phyloP scores from a whole-genome alignment of 1,140 invertebrate genomes.

The Zaprionus taronus region DNA sequence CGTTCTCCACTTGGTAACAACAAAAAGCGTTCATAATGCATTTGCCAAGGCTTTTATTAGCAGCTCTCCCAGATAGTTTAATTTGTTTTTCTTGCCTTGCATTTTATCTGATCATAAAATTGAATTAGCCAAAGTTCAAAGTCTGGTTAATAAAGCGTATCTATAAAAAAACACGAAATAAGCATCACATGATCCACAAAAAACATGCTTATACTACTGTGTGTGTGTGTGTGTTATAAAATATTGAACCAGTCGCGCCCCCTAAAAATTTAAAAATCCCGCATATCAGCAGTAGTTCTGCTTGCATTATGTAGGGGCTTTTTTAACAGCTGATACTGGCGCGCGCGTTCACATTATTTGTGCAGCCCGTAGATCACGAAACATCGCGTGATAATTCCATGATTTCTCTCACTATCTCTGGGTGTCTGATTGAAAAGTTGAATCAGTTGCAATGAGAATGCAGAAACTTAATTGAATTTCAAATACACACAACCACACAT shows the following conservation, averaged over 20 bases:
- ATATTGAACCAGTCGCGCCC: slow-evolving; percentile 52
- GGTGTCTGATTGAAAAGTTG: slow-evolving; percentile 11
- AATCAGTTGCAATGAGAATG: slow-evolving; percentile 9
- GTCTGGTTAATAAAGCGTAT: slow-evolving; percentile 59
- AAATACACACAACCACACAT: not conserved
- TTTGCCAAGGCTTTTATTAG: not conserved
- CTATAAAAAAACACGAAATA: slow-evolving; percentile 13
- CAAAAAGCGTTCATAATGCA: not conserved
- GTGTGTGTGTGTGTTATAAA: not conserved
- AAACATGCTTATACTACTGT: slow-evolving; percentile 28
- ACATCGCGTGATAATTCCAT: slow-evolving; percentile 65
- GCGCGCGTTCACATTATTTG: slow-evolving; percentile 23
- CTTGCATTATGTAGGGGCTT: not conserved
- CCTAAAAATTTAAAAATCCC: slow-evolving; percentile 23
- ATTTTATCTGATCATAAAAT: slow-evolving; percentile 70
- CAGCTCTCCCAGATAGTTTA: not conserved
- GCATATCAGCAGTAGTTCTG: not conserved
- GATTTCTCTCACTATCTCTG: slow-evolving; percentile 44
- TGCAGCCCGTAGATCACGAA: slow-evolving; percentile 28
- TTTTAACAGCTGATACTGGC: slow-evolving; percentile 36
- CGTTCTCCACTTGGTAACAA: not conserved
- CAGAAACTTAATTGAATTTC: slow-evolving; percentile 25
- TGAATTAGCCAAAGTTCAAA: slow-evolving; percentile 53
- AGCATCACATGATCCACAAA: slow-evolving; percentile 67
- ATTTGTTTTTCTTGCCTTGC: slow-evolving; percentile 20